Evolutionary conservation across 2,888 invertebrate species (phyloP).

Genomic region (Hydroisotoma schaefferi): DNA sequence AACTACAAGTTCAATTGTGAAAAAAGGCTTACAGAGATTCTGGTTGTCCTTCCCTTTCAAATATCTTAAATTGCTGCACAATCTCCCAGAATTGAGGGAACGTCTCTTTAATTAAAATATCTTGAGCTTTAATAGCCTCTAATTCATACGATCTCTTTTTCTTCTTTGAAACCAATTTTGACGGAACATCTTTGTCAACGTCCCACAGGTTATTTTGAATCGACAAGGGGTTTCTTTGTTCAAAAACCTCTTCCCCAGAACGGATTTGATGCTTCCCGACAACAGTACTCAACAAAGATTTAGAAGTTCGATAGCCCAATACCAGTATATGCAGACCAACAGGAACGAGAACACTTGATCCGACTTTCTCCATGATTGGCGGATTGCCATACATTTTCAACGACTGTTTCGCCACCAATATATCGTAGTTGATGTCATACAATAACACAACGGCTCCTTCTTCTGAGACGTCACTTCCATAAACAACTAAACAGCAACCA

Average conservation of each 20-base stretch:
- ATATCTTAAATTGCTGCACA: constrained; percentile 30
- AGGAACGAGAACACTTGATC: constrained; percentile 36
- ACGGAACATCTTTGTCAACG: constrained; percentile 2
- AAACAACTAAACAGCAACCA: constrained; percentile 31
- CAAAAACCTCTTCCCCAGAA: constrained; percentile 38
- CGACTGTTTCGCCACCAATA: constrained; percentile 37
- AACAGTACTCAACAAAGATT: constrained; percentile 35
- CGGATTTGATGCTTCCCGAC: constrained; percentile 41
- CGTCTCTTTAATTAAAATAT: constrained; percentile 12
- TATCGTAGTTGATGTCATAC: constrained; percentile 43
- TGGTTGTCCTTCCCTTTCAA: constrained; percentile 44
- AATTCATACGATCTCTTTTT: constrained; percentile 5
- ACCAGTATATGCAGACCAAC: constrained; percentile 44
- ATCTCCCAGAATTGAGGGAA: constrained; percentile 28
- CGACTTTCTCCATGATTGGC: constrained; percentile 40
- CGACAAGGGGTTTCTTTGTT: constrained; percentile 36
- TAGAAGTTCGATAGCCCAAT: constrained; percentile 24
- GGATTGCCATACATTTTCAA: constrained; percentile 41
- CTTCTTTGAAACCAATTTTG: background rate
- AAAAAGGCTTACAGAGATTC: constrained; percentile 38
- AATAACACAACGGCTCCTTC: constrained; percentile 44
- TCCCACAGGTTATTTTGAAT: constrained; percentile 29
- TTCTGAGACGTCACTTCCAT: constrained; percentile 41
- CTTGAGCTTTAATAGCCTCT: background rate
- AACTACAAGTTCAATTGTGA: background rate